Evolutionary conservation across 2,888 invertebrate species (phyloP), one percentile per base, ranked within the genome.

Genomic region (Orthosia cruda): DNA sequence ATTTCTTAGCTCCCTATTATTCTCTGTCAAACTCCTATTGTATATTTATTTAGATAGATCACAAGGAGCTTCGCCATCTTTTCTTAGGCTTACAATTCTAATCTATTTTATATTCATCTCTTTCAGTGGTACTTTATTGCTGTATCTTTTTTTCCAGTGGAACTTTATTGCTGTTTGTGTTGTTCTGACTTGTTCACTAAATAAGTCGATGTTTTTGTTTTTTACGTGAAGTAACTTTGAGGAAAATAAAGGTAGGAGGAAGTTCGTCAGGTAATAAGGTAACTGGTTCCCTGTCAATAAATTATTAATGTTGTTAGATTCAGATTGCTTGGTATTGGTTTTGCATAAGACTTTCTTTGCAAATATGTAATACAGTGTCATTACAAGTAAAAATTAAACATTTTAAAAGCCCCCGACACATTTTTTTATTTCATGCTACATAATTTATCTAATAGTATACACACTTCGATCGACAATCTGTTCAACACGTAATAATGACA

Each of bases 11-110:
- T 73, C 69, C 77, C 84, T 87, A 91, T 91, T 88, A 86, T 86
- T 92, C 88, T 88, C 85, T 84, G 87, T 88, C 85, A 86, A 89
- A 89, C 81, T 75, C 64, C 84, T 86, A 86, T 91, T 90, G 89
- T 91, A 81, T 84, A 81, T 89, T 89, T 82, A 84, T 89, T 91
- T 85, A 81, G 80, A 88, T 83, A 88, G 85, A 87, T 85, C 81
- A 82, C 85, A 67, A 83, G 47, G 26, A 80, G 45, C 55, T 55
- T n/a, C 45, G 49, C 47, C 66, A 59, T 67, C 64, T 66, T 77
- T 81, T 73, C 66, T 40, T 45, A 57, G 49, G 26, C 20, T 50
- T 40, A 68, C 52, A 72, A 67, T 49, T 62, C 49, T 55, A 54
- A 75, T 65, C 20, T 77, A 66, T 77, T 77, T 77, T 45, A 59